Evolutionary conservation across 1,140 invertebrate genomes (phyloP).

Genomic region (Capitella teleta): DNA sequence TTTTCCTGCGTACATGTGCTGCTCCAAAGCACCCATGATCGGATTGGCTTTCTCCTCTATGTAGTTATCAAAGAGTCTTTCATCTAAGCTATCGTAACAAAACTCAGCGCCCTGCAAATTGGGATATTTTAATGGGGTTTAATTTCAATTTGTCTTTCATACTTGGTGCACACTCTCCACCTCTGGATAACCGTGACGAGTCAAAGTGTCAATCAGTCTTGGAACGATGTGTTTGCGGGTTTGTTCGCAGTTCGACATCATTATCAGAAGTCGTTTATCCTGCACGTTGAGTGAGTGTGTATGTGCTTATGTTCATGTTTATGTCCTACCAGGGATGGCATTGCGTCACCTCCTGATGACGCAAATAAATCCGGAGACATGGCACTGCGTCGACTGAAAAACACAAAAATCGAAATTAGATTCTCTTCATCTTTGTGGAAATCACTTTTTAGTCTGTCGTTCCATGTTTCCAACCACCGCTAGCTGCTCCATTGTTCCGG

Average conservation of each 20-base stretch:
- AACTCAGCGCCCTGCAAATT: constrained; percentile 22
- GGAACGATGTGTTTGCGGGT: constrained; percentile 62
- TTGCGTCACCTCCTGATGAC: too few species aligned
- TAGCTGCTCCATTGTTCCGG: constrained; percentile 35
- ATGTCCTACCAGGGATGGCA: too few species aligned
- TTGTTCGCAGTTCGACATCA: constrained; percentile 80
- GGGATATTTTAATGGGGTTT: not conserved
- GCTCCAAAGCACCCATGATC: constrained; percentile 79
- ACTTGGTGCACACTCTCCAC: constrained; percentile 18
- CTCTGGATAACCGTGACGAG: constrained; percentile 58
- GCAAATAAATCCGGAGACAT: too few species aligned
- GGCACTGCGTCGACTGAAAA: too few species aligned
- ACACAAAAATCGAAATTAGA: too few species aligned
- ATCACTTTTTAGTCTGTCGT: not conserved
- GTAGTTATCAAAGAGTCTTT: constrained; percentile 51
- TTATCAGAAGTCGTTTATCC: constrained; percentile 60
- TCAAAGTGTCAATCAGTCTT: constrained; percentile 53
- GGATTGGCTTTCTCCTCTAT: constrained; percentile 87
- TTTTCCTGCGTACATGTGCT: constrained; percentile 81
- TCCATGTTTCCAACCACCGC: constrained; percentile 30
- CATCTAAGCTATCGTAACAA: constrained; percentile 38
- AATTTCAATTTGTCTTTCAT: too few species aligned
- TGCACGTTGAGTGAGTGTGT: too few species aligned
- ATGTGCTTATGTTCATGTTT: too few species aligned
- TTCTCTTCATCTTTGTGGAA: too few species aligned